Base-by-base conservation (phyloP, 53 echinoderm and acorn worm genomes). In the Arbacia lixula region DNA sequence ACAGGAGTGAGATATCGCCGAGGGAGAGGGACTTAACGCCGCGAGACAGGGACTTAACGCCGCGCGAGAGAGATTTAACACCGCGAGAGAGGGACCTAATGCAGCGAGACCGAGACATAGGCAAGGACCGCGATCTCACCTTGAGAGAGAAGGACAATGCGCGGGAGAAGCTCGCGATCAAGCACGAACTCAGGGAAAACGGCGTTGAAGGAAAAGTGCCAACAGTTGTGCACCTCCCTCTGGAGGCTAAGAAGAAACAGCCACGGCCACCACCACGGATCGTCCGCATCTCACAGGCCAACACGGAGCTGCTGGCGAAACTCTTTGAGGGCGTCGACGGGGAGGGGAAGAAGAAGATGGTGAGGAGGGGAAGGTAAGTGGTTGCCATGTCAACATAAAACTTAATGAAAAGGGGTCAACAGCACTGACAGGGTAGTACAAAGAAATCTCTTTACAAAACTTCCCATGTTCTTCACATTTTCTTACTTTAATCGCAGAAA, bases 281-380 rank as follows among this genome's bases (percentile, higher is more conserved):
- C 14, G 88, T 97, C 32, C 94, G 79, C 67, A 92, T 94, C 0
- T 94, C 98, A 1, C 84, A 90, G 12, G 90, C 94, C 3, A 91
- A 90, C 43, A 64, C 92, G 10, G 90, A 97, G 38, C 77, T 97
- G 29, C 92, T 97, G 16, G 75, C 85, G 20, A 94, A 92, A 46
- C 66, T 97, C 5, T 97, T 97, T 88, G 98, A 97, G 74, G 94
- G 94, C 29, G 71, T 97, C 29, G 98, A 97, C 19, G 89, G 84
- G 6, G 90, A 88, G 24, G 88, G 88, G 49, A 94, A 91, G 66
- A 83, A 80, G 40, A 84, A 83, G 36, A 66, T 72, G 21, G 84
- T 89, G 2, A 84, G 86, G 55, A 91, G 94, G 86, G 94, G 94
- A 78, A 91, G 94, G 94, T 94, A 80, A 43, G 83, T 21, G 49